These are phyloP conservation scores for Glomeris marginata DNA, from an alignment of 2,888 invertebrate genomes.

Conservation along the genomic window DNA sequence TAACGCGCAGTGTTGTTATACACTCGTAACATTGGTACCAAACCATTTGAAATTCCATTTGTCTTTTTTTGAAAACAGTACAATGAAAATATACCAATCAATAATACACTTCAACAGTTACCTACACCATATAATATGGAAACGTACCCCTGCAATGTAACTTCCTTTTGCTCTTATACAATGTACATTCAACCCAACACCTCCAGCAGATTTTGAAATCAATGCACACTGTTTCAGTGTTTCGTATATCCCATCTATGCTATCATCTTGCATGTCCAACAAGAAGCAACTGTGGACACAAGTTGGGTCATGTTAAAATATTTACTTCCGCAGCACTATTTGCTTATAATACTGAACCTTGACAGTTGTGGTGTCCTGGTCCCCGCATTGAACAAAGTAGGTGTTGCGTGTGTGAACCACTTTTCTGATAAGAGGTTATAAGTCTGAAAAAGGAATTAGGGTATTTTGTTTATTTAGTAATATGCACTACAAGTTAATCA, in stretches of 20 bases:
- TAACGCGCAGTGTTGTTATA: constrained; percentile 92
- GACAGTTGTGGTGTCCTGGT: constrained; percentile 83
- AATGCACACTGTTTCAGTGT: constrained; percentile 83
- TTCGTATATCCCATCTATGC: constrained; percentile 86
- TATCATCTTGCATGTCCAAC: constrained; percentile 85
- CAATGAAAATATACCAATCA: background rate
- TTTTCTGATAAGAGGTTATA: constrained; percentile 87
- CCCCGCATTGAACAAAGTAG: constrained; percentile 90
- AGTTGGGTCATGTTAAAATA: background rate
- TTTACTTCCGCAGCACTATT: background rate
- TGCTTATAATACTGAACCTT: constrained; percentile 33
- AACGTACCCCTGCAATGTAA: constrained; percentile 58
- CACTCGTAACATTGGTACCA: constrained; percentile 89
- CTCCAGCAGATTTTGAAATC: constrained; percentile 94
- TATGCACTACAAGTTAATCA: background rate
- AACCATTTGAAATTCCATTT: constrained; percentile 84
- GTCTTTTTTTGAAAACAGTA: constrained; percentile 36
- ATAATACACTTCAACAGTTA: background rate
- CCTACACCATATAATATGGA: background rate
- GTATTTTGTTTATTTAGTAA: background rate
- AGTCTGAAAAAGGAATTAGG: constrained; percentile 37
- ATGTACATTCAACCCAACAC: constrained; percentile 92
- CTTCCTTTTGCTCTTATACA: constrained; percentile 85
- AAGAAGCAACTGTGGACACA: constrained; percentile 63
- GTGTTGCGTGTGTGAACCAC: constrained; percentile 96